phyloP scores from a whole-genome alignment of 1,140 invertebrate genomes.

The Dinothrombium tinctorium region DNA sequence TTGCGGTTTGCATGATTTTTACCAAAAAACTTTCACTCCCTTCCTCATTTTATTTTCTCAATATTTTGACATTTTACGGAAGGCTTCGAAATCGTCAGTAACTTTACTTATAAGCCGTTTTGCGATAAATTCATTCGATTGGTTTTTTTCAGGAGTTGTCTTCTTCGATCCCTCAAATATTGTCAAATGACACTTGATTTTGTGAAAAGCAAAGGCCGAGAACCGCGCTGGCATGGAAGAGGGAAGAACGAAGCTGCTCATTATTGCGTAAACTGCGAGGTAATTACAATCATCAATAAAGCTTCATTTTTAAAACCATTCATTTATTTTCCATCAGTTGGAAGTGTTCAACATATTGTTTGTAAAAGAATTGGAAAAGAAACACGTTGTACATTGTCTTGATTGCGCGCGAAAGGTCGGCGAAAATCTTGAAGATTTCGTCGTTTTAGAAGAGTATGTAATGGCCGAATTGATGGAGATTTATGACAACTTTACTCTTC shows the following conservation, averaged over 20 bases:
- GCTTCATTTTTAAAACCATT: background rate
- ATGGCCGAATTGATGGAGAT: conserved; percentile 68
- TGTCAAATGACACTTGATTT: conserved; percentile 63
- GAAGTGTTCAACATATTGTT: conserved; percentile 97
- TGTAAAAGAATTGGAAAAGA: conserved; percentile 82
- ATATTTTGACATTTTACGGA: too few relatives aligned
- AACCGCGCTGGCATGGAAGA: conserved; percentile 78
- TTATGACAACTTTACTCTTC: conserved; percentile 50
- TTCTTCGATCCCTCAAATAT: conserved; percentile 59
- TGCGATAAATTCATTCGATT: conserved; percentile 4
- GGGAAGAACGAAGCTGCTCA: conserved; percentile 85
- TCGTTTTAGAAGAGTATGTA: conserved; percentile 84
- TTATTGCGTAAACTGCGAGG: conserved; percentile 94
- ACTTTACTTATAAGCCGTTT: too few relatives aligned
- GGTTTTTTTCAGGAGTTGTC: conserved; percentile 34
- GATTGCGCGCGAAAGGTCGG: conserved; percentile 72
- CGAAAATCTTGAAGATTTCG: conserved; percentile 63
- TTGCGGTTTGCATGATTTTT: too few relatives aligned
- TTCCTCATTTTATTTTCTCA: too few relatives aligned
- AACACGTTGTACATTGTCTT: conserved; percentile 93
- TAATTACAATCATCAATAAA: conserved; percentile 24
- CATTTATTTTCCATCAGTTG: conserved; percentile 29
- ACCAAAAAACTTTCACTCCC: too few relatives aligned
- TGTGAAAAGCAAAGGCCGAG: conserved; percentile 55
- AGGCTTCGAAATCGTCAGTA: too few relatives aligned